Conservation (phyloP, 2,888 invertebrate species). For the Sericinus montela region DNA sequence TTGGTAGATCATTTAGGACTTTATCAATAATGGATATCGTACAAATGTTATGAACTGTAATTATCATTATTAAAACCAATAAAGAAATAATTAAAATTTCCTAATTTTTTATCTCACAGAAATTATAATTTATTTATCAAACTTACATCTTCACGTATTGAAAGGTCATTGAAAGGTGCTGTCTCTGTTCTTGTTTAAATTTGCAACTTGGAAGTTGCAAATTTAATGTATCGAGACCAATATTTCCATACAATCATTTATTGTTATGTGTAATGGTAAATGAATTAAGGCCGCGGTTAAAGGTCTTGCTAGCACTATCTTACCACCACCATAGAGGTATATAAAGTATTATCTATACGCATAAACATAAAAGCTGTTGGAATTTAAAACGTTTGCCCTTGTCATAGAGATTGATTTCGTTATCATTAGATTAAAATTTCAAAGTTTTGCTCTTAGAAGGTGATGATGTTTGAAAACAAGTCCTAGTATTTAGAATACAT, state of each 20-base stretch:
- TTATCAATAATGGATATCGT: no score
- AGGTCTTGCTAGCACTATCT: constrained; percentile 3
- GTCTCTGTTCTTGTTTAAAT: constrained; percentile 45
- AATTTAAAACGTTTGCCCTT: constrained; percentile 4
- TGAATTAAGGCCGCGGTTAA: constrained; percentile 45
- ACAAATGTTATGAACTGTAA: no score
- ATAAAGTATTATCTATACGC: constrained; percentile 6
- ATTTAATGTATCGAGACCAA: constrained; percentile 59
- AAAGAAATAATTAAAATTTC: no score
- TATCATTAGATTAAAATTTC: not conserved
- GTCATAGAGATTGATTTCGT: not conserved
- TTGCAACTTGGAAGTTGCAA: constrained; percentile 42
- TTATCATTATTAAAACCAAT: no score
- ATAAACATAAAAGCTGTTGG: not conserved
- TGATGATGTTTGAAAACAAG: constrained; percentile 19
- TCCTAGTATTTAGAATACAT: constrained; percentile 26
- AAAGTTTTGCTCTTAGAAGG: not conserved
- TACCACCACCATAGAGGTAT: constrained; percentile 7
- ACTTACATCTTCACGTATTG: constrained; percentile 27
- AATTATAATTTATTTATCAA: constrained; percentile 12
- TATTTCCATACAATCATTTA: constrained; percentile 74
- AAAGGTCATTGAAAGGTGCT: constrained; percentile 61
- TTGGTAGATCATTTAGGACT: no score
- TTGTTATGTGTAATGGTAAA: constrained; percentile 61
- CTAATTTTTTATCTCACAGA: no score